phyloP scores from a whole-genome alignment of 2,888 invertebrate species.

The Iselma pallidipennis region DNA sequence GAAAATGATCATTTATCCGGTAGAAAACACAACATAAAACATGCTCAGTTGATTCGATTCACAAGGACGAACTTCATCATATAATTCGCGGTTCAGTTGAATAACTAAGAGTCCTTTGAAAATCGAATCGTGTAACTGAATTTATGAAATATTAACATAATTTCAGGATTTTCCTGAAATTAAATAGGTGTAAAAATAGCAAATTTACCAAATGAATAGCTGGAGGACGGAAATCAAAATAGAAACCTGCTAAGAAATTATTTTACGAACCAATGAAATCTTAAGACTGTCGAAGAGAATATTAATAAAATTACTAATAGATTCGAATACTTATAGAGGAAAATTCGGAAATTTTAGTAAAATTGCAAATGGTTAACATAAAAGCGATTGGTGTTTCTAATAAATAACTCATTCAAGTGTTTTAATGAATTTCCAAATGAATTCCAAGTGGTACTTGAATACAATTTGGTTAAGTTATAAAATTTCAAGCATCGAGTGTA shows the following conservation, averaged over 20 bases:
- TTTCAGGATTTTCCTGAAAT: too few species aligned
- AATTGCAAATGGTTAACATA: background rate
- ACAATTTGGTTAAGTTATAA: conserved; percentile 17
- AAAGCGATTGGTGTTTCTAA: conserved; percentile 3
- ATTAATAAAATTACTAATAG: too few species aligned
- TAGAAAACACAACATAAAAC: background rate
- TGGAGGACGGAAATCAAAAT: too few species aligned
- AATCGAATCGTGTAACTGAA: background rate
- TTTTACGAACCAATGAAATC: too few species aligned
- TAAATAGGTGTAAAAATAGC: too few species aligned
- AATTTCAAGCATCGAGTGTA: conserved; percentile 13
- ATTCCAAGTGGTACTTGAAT: conserved; percentile 20
- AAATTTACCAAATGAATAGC: too few species aligned
- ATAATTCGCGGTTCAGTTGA: background rate
- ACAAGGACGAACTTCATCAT: background rate
- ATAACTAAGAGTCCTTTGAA: background rate
- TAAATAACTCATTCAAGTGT: conserved; percentile 21
- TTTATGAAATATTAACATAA: background rate
- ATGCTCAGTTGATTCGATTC: background rate
- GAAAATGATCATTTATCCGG: too few species aligned
- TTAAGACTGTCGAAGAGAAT: too few species aligned
- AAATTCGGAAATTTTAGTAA: background rate
- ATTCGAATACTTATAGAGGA: too few species aligned
- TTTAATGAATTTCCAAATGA: conserved; percentile 26
- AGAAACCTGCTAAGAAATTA: too few species aligned